Evolutionary conservation across 1,140 invertebrate species (phyloP), one percentile per base, ranked within the genome.

Genomic region (Antheraea pernyi): DNA sequence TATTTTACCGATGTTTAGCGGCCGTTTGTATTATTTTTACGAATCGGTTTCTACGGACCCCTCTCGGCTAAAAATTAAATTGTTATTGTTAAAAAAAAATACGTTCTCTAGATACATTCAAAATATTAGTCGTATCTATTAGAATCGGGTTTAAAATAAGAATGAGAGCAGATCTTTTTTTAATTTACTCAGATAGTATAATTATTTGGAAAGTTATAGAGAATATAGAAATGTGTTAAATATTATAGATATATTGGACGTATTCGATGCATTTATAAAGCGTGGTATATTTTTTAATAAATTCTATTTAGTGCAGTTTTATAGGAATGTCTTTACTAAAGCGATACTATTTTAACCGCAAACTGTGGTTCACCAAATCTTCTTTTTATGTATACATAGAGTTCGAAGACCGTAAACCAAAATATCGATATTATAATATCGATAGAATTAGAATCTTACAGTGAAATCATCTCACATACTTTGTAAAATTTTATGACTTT

Each of bases 31-130:
- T 72, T 83, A 84, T 87, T 82, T 53, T 53, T 91, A 92, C 83
- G 74, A 84, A 81, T 85, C 74, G 70, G 79, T 80, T 84, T 84
- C 46, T 92, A 92, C 74, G 89, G 85, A 90, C 88, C 91, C 91
- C 92, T 92, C 86, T 83, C 91, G 77, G 89, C 92, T 92, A 92
- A 91, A 89, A 92, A 91, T 85, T 73, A 92, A 92, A 91, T 84
- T 86, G 80, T 86, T 86, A 82, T 69, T 65, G 80, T 87, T 89
- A 89, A 67, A 74, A 71, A 61, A 18, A 13, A 22, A 61, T n/a
- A n/a, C 22, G 22, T 30, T 2, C 16, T 16, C 46, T 53, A 53
- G n/a, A 61, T 4, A 30, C 60, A 61, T 30, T 22, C 8, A 30
- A 30, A 61, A 61, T 8, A 61, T 53, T 53, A 53, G 46, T 53